Conservation (phyloP, 1,140 invertebrate species). For the Camponotus vicinus region DNA sequence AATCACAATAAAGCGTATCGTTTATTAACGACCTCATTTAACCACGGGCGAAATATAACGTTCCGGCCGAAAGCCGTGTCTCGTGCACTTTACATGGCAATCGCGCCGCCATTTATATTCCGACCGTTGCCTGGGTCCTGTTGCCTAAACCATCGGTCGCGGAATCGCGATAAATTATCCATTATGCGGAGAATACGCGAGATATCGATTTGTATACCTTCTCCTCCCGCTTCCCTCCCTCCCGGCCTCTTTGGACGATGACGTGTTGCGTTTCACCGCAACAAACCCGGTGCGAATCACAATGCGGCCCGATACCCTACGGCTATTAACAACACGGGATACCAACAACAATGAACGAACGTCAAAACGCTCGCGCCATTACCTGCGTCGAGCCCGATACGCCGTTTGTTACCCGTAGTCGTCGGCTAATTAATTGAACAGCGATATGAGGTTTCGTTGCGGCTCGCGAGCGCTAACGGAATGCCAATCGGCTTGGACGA, state of each 20-base stretch:
- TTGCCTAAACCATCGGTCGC: conserved; percentile 66
- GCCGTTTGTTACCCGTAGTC: conserved; percentile 35
- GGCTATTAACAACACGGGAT: conserved; percentile 39
- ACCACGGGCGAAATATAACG: conserved; percentile 42
- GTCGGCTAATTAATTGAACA: conserved; percentile 51
- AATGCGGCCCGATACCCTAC: conserved; percentile 31
- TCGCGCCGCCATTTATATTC: conserved; percentile 69
- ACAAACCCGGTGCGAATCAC: background rate
- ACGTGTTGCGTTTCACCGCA: background rate
- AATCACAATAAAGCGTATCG: conserved; percentile 72
- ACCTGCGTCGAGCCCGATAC: conserved; percentile 22
- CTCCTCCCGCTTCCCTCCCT: background rate
- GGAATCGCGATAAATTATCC: conserved; percentile 73
- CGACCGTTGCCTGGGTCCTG: conserved; percentile 17
- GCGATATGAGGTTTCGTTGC: conserved; percentile 25
- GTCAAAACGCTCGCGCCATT: conserved; percentile 42
- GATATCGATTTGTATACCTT: conserved; percentile 36
- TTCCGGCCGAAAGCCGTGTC: conserved; percentile 55
- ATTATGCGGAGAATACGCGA: conserved; percentile 58
- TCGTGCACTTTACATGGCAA: conserved; percentile 66
- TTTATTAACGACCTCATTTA: conserved; percentile 73
- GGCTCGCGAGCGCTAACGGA: background rate
- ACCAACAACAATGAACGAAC: conserved; percentile 28
- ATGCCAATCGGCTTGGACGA: conserved; percentile 16
- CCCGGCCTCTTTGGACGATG: background rate